Base-by-base conservation (phyloP, 2,797 vertebrate species). In the Okamejei kenojei region DNA sequence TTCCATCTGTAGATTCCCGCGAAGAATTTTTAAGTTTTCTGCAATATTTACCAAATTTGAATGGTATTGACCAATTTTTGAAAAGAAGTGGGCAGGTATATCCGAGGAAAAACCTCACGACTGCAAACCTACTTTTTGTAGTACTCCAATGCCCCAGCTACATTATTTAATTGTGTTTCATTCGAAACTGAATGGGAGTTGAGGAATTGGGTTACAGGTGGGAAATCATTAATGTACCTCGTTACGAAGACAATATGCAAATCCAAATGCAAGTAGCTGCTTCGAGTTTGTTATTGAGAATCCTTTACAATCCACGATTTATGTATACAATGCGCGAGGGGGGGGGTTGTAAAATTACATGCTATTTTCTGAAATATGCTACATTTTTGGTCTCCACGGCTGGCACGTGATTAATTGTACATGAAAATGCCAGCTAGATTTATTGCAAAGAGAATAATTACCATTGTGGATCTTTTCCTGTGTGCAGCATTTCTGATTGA, bases 401-500 rank as follows among this genome's bases (percentile, higher is more conserved):
- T 76, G 71, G 29, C 90, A 3, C 71, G 29, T 92, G 54, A 76
- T 92, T 74, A 35, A 35, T 74, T 74, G 26, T 88, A 38, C 61
- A 35, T 88, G 17, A 74, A 58, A 38, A 38, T 76, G 45, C 38
- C 58, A 73, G 74, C 35, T 92, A 71, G 23, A 74, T 29, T 76
- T 92, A 35, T 26, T 45, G 90, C 35, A 54, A 92, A 74, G 29
- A 54, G 71, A 38, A 92, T 92, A 54, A 92, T 92, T 76, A 58
- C 6, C 38, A 76, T 45, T 76, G 71, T 76, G 90, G 90, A 54
- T 19, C 13, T 74, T 45, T 92, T 92, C 68, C 29, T 71, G 68
- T 8, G 65, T 23, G 88, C 23, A 73, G 88, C 21, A 73, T 73
- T 91, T 91, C 88, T 68, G 88, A 91, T 73, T 74, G 90, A 92